Percentiles rank a stretch among this genome's conserved stretches.
Evolutionary conservation across 2,797 vertebrate genomes (phyloP).

Genomic region (Phaenicophaeus curvirostris): DNA sequence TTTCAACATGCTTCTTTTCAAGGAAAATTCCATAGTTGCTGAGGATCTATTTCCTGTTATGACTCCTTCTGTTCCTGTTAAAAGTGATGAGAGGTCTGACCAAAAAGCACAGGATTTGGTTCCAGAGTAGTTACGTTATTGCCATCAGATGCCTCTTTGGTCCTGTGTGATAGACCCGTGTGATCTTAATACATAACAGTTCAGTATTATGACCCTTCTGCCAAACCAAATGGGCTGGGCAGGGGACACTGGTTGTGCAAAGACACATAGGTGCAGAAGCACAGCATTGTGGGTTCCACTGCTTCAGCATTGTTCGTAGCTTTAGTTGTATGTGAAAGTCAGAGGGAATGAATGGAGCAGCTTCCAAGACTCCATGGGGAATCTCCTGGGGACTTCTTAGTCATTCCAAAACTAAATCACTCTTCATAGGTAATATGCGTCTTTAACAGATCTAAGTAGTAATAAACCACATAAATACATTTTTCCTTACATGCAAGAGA

Average conservation of each 20-base stretch:
- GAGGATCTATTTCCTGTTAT: neutral
- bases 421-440: neutral
- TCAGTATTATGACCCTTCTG: neutral
- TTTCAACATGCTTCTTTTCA: neutral
- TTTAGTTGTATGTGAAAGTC: neutral
- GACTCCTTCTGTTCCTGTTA: neutral
- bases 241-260: neutral
- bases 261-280: neutral
- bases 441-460: neutral
- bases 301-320: neutral
- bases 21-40: neutral
- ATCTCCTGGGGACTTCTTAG: neutral
- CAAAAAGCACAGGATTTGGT: neutral
- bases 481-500: neutral
- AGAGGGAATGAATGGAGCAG: neutral
- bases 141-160: neutral
- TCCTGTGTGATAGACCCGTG: neutral
- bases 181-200: neutral
- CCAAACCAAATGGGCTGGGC: neutral
- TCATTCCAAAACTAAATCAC: neutral
- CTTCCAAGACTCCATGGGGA: neutral
- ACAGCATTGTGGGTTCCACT: accelerated
- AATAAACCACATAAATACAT: neutral
- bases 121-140: neutral
- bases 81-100: neutral